Evolutionary conservation across 2,113 vertebrate genomes (phyloP), one percentile per base, ranked within the genome.

Genomic region (Pteronura brasiliensis): DNA sequence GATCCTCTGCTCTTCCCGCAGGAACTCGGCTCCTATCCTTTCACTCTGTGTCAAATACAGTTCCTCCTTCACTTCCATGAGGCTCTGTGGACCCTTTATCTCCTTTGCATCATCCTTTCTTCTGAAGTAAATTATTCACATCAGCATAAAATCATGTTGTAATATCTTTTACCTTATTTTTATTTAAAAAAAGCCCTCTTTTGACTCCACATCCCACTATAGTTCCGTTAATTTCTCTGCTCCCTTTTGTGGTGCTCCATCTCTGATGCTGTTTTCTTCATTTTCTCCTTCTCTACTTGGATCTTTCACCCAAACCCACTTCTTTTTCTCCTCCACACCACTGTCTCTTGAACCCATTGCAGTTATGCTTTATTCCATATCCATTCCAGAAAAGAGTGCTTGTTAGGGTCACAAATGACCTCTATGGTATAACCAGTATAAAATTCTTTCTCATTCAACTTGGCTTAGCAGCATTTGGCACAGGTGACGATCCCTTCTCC

Each of bases 11-110:
- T 25, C 36, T 74, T 69, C 88, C 59, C 44, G 27, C 36, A 20
- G 34, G 21, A 72, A 49, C 0, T 0, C 0, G 1, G 15, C 31
- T 29, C 10, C 15, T 18, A 1, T 17, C 29, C 14, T 12, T 17
- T 21, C 18, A 0, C 1, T 12, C 23, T 7, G 1, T 2, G 17
- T 31, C 27, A 55, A 42, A 57, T 25, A 15, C 18, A 17, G 20
- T 14, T 71, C 2, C n/a, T 25, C 57, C 63, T 76, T 42, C n/a
- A 42, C 2, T 1, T 85, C 80, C n/a, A 2, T 9, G 27, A 85
- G 7, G 10, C 15, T 42, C 7, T 72, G 14, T 36, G 42, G 65
- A 36, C 42, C 10, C 4, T 65, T 34, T 55, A 20, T 59, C 21
- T 82, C 91, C 39, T 20, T 57, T 49, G 17, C 34, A n/a, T 23